Conservation (phyloP, 2,113 vertebrate genomes). For the Diadophis punctatus region DNA sequence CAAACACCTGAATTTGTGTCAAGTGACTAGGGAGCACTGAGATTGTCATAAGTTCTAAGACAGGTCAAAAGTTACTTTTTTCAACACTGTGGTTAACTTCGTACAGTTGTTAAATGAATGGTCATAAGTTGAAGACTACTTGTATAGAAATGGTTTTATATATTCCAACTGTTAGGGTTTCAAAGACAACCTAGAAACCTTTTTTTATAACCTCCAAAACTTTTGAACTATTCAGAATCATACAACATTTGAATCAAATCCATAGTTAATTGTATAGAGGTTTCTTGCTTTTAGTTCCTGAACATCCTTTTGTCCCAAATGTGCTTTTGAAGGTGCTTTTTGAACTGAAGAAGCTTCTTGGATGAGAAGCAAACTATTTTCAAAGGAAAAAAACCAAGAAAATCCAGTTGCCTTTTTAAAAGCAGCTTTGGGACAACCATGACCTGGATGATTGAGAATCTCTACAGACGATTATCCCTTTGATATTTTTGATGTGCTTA, state of each 20-base stretch:
- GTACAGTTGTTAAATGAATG: not conserved
- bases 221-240: not conserved
- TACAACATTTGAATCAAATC: not conserved
- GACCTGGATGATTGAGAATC: not conserved
- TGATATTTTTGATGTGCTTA: not conserved
- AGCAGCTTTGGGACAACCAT: not conserved
- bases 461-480: not conserved
- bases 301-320: not conserved
- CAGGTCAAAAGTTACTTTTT: not conserved
- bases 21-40: too few species aligned
- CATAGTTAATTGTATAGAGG: not conserved
- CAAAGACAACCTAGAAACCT: not conserved
- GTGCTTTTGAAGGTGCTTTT: not conserved
- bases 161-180: not conserved
- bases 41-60: too few species aligned
- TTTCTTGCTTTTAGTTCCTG: not conserved
- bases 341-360: not conserved
- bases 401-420: not conserved
- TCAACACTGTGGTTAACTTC: not conserved
- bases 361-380: not conserved
- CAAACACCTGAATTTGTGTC: too few species aligned
- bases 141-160: not conserved
- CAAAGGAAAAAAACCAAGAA: not conserved
- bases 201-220: not conserved
- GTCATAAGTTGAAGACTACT: not conserved